Base-by-base conservation (phyloP, 2,888 invertebrate species). In the Phaedon cochleariae region DNA sequence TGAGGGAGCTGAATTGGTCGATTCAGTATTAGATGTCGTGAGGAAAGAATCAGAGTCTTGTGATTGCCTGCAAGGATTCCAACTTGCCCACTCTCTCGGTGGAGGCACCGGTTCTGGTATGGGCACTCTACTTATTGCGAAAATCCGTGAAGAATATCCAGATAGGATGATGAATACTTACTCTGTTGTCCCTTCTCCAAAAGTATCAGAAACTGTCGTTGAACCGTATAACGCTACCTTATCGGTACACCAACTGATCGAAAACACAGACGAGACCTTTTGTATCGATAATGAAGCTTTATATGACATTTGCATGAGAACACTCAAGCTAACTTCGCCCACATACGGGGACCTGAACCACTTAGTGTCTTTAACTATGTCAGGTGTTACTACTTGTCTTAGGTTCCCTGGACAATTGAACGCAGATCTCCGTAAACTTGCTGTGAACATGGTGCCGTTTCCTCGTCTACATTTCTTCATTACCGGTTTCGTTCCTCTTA, bases 391-490 rank as follows among this genome's bases (percentile, higher is more conserved):
- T 10, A 92, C 92, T 59, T 92, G 92, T 81, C 88, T 94, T 29
- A 85, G 94, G 74, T 94, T 97, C 87, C 97, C 96, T 4, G 97
- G 96, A 59, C 96, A 97, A 84, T 84, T 97, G 71, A 97, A 96
- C 83, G 95, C 96, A 18, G 97, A 97, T 85, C 86, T 97, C 67
- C 87, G 97, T 71, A 94, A 97, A 84, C 85, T 95, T 76, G 94
- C 95, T 31, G 95, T 97, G 58, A 97, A 97, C 86, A 97, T 97
- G 97, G 97, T 97, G 20, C 97, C 97, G 53, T 97, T 97, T 89
- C 97, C 97, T 0, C 92, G 96, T 81, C 89, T 96, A 48, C 96
- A 96, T 85, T 96, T 96, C 89, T 96, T 96, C 86, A 96, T 96
- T 93, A 95, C 96, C 52, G 96, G 96, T 12, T 97, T 97, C 85